Percentiles rank a stretch among this genome's conserved stretches.
Evolutionary conservation across 2,888 invertebrate species (phyloP).

Genomic region (Antheraea yamamai): DNA sequence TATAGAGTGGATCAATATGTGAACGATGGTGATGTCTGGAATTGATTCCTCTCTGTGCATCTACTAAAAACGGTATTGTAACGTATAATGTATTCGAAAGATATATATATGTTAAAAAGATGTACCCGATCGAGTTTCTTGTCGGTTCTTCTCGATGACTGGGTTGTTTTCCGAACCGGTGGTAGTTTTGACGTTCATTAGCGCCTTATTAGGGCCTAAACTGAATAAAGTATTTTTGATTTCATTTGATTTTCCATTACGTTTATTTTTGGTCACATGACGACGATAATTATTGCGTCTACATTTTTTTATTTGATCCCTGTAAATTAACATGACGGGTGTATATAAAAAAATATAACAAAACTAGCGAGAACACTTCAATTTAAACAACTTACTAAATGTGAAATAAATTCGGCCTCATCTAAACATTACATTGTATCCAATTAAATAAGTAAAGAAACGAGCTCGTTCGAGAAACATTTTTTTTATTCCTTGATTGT

Average conservation of each 20-base stretch:
- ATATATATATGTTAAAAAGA: no score
- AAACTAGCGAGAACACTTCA: background rate
- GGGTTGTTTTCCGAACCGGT: no score
- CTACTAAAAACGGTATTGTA: no score
- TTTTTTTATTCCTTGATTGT: constrained; percentile 48
- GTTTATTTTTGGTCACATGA: background rate
- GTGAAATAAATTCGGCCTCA: constrained; percentile 6
- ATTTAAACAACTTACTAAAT: background rate
- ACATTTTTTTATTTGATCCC: background rate
- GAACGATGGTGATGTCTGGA: no score
- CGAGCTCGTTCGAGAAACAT: constrained; percentile 30
- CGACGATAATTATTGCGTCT: background rate
- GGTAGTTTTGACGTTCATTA: no score
- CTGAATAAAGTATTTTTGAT: background rate
- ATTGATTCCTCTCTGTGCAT: no score
- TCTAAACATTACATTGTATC: constrained; percentile 16
- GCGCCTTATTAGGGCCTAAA: no score
- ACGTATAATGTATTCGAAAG: no score
- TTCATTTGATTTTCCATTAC: background rate
- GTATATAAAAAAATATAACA: background rate
- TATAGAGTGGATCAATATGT: no score
- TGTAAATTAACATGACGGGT: background rate
- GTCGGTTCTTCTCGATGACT: no score
- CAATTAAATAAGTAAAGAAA: constrained; percentile 29
- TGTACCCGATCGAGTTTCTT: no score